Conservation (phyloP, 2,888 invertebrate genomes). For the Caenorhabditis zanzibari region DNA sequence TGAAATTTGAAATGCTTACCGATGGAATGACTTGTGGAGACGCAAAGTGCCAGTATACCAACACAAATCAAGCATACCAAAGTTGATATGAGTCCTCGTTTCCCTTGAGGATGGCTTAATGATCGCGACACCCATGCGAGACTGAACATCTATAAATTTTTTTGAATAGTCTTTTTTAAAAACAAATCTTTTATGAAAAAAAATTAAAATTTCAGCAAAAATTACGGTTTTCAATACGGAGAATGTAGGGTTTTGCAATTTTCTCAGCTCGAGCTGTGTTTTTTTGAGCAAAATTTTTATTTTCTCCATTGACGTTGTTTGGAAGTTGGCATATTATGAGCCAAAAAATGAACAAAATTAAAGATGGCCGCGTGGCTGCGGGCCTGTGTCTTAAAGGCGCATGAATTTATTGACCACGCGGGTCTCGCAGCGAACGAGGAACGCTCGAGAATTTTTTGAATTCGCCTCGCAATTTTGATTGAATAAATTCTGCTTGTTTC, state of each 20-base stretch:
- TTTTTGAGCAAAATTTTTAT: background rate
- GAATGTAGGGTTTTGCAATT: background rate
- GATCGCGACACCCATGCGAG: constrained; percentile 70
- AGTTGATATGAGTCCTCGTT: constrained; percentile 67
- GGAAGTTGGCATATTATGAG: background rate
- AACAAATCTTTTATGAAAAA: too few relatives aligned
- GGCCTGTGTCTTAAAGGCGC: constrained; percentile 68
- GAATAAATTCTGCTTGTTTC: constrained; percentile 19
- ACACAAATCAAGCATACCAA: constrained; percentile 69
- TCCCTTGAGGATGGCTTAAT: constrained; percentile 71
- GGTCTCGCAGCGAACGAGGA: constrained; percentile 59
- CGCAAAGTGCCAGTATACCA: constrained; percentile 65
- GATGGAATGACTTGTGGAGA: constrained; percentile 74
- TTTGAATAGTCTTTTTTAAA: constrained; percentile 10
- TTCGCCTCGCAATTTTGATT: constrained; percentile 11
- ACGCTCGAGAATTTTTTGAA: constrained; percentile 54
- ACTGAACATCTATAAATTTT: constrained; percentile 65
- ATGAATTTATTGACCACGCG: constrained; percentile 14
- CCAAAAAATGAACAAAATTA: constrained; percentile 19
- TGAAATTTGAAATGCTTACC: too few relatives aligned
- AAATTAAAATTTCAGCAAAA: too few relatives aligned
- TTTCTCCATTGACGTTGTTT: too few relatives aligned
- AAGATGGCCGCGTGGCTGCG: constrained; percentile 26
- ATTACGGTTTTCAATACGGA: background rate
- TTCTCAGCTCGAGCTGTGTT: background rate